Evolutionary conservation across 2,113 vertebrate species (phyloP), one percentile per base, ranked within the genome.

Genomic region (Onychostruthus taczanowskii): DNA sequence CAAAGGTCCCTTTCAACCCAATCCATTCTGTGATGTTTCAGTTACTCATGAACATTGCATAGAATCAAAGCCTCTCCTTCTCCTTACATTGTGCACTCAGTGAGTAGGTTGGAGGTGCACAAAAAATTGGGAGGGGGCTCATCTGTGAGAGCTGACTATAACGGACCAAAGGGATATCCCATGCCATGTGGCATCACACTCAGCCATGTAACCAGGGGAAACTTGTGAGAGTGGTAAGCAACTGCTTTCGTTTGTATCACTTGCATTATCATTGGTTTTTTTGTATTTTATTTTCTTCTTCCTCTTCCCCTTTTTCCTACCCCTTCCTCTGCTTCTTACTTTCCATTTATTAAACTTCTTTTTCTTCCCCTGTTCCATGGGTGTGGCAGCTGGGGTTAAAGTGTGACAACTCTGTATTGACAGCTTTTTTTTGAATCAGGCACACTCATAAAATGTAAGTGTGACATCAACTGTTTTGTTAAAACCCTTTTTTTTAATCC

Each of bases 401-500:
- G 13, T 6, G 7, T 55, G 31, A 28, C 50, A 90, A 50, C 33
- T 4, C 2, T 44, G 55, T 55, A 64, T 23, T 64, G 19, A 10
- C 39, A 72, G 11, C 27, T 59, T 10, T 79, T 70, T 67, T 80
- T 89, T 14, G 5, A 77, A 59, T 37, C 37, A 81, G 33, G 16
- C 11, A 74, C 18, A 26, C 7, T 59, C 52, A 75, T 1, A 75
- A 93, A 82, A 79, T 19, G 5, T 39, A 58, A 62, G 13, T 82
- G 41, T 72, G 18, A 35, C 33, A 69, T 20, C 30, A 67, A 33
- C 23, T 14, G 4, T 4, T 31, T 84, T 63, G 49, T 69, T 41
- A 66, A 80, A 87, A 63, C 7, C 27, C 27, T 50, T 30, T 14
- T 62, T 95, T 93, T 95, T 53, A 50, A 84, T 93, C 39, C 74